Evolutionary conservation across 1,140 invertebrate species (phyloP).

Genomic region (Diuraphis noxia): DNA sequence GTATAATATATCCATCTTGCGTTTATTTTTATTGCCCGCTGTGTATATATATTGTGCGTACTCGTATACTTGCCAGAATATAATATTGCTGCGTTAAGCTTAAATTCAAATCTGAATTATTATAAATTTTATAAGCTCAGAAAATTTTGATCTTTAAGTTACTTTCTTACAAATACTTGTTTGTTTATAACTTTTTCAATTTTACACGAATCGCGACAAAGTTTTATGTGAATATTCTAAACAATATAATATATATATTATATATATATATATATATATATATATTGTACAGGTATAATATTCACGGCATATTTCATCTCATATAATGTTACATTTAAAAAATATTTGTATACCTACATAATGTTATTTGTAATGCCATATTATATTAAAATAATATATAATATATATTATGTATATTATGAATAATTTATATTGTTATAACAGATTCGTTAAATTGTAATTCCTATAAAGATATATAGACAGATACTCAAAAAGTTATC

Average conservation of each 20-base stretch:
- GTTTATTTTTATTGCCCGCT: not conserved
- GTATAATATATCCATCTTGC: not conserved
- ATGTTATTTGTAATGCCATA: not conserved
- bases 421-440: not conserved
- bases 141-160: not conserved
- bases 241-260: not conserved
- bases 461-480: not conserved
- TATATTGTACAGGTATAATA: not conserved
- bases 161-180: not conserved
- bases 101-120: not conserved
- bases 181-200: slow-evolving; percentile 49
- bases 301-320: not conserved
- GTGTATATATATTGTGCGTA: not conserved
- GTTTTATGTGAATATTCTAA: slow-evolving; percentile 11
- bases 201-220: slow-evolving; percentile 19
- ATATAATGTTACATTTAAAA: not conserved
- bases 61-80: not conserved
- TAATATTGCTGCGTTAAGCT: not conserved
- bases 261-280: no score
- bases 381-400: no score
- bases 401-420: no score
- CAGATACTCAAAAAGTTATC: not conserved
- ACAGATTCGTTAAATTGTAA: not conserved
- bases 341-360: not conserved
- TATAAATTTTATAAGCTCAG: not conserved